A percentile compares a stretch with the other conserved stretches of the same genome.
These are phyloP conservation scores for Sminthurinus signatus DNA, from an alignment of 1,140 invertebrate genomes.

Conservation along the genomic window DNA sequence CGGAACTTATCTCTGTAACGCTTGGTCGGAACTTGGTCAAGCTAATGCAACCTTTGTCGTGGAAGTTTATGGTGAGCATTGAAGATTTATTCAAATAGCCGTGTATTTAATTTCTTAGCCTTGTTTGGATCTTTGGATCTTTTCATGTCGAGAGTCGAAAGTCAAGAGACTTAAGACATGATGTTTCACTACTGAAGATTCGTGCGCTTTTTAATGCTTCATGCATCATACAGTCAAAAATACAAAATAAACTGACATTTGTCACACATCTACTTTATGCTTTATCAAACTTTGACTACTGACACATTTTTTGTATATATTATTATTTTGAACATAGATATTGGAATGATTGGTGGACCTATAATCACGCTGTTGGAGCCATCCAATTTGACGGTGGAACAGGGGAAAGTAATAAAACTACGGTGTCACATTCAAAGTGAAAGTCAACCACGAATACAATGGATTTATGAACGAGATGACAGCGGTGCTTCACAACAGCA, in stretches of 20 bases:
- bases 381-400: conserved; percentile 25
- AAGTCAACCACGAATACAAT: conserved; percentile 23
- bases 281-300: too few species aligned
- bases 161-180: too few species aligned
- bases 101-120: neutral
- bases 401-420: conserved; percentile 25
- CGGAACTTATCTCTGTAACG: conserved; percentile 25
- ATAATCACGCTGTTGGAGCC: conserved; percentile 28
- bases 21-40: conserved; percentile 28
- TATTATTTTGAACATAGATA: too few species aligned
- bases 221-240: too few species aligned
- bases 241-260: too few species aligned
- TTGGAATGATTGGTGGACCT: conserved; percentile 9
- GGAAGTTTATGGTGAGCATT: conserved; percentile 30
- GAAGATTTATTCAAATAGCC: too few species aligned
- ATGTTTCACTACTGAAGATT: too few species aligned
- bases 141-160: too few species aligned
- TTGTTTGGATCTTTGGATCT: too few species aligned
- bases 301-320: too few species aligned
- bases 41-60: conserved; percentile 29
- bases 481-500: neutral
- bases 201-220: too few species aligned
- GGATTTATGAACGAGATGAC: conserved; percentile 25
- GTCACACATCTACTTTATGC: too few species aligned
- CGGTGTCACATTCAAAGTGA: conserved; percentile 32